These are phyloP conservation scores for Sylvia atricapilla DNA, from an alignment of 2,113 vertebrate species.

Conservation along the genomic window DNA sequence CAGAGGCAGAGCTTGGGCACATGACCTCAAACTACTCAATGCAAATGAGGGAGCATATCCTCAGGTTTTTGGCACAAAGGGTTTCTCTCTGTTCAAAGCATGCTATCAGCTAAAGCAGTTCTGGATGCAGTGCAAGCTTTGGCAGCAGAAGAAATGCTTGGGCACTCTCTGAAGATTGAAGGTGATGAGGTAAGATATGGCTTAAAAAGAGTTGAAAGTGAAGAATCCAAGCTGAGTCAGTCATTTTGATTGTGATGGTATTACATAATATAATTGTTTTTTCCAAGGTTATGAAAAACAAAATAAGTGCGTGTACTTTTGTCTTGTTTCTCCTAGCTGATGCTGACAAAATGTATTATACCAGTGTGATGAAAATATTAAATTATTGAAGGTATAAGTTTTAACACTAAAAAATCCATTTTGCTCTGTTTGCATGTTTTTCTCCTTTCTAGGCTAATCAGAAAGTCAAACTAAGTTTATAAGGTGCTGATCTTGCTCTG, in stretches of 20 bases:
- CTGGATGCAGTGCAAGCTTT: slow-evolving; percentile 1
- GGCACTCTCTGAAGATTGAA: slow-evolving; percentile 38
- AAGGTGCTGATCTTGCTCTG: neutral
- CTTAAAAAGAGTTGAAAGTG: neutral
- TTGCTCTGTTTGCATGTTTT: neutral
- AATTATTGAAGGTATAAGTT: neutral
- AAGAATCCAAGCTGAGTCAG: neutral
- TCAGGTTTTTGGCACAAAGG: slow-evolving; percentile 30
- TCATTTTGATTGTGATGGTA: neutral
- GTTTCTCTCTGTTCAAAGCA: neutral
- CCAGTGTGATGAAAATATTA: neutral
- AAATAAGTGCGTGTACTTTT: neutral
- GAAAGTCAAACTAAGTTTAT: neutral
- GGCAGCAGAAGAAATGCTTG: slow-evolving; percentile 54
- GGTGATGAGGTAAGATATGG: slow-evolving; percentile 49
- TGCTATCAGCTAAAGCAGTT: neutral
- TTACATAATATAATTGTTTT: neutral
- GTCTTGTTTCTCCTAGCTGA: neutral
- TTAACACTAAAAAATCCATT: neutral
- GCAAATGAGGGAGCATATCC: neutral
- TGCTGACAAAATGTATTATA: neutral
- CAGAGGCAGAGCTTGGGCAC: neutral
- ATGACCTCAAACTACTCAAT: neutral
- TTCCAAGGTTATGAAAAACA: neutral
- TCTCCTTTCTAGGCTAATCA: neutral